Base-by-base conservation (phyloP, 2,797 vertebrate species). In the Apodemus agrarius region DNA sequence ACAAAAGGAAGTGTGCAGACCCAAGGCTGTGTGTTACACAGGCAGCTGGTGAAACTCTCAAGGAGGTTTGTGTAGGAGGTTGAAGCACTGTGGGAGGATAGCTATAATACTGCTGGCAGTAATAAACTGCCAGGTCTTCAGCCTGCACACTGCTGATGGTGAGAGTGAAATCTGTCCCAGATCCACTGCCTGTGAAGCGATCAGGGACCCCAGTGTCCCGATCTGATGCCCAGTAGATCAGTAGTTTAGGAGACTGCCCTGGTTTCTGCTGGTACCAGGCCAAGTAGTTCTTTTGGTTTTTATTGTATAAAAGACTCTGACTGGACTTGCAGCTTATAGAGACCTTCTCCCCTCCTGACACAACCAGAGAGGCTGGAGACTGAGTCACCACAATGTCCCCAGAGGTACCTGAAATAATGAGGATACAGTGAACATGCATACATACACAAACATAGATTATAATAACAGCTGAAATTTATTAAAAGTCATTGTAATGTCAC, bases 261-360 rank as follows among this genome's bases (percentile, higher is more conserved):
- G 72, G 34, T 74, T 87, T 57, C 49, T 26, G 49, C 86, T 97
- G 92, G 24, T 94, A 69, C 80, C 92, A 95, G 22, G 1, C 5
- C 59, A 96, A 12, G 0, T 43, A 72, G 37, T 34, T 54, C 4
- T 17, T n/a, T 11, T 9, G 6, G 4, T 19, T 21, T 0, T 1
- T 3, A 10, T 11, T 86, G 0, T 0, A 17, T 29, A 52, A 43
- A 65, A 93, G 63, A 34, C 26, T 82, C 61, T 95, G 61, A 29
- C 81, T 93, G 57, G 92, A 43, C 49, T 61, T 96, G 57, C 89
- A 97, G 54, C 8, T 83, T 1, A 89, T 12, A 12, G 54, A 85
- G 80, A 65, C 72, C 10, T 0, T 72, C 8, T 95, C 13, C 54
- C 74, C 83, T 5, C 1, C 26, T 57, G 85, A 75, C 24, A n/a